phyloP scores from a whole-genome alignment of 2,797 vertebrate genomes.

The Alfaro cultratus region DNA sequence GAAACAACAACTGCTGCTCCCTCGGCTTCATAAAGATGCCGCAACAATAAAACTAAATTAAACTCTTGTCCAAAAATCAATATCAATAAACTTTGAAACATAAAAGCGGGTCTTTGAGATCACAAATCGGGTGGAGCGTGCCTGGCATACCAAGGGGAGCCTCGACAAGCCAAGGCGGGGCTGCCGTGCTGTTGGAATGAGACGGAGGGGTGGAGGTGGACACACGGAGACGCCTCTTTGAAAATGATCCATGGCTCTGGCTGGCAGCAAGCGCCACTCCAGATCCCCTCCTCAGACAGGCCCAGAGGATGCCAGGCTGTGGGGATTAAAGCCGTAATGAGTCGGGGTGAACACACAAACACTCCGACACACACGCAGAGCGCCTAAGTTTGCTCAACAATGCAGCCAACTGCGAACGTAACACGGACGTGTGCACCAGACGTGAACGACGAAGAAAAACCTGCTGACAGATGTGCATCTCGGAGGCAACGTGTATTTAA shows the following conservation, averaged over 20 bases:
- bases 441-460: conserved; percentile 56
- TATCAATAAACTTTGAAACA: conserved; percentile 21
- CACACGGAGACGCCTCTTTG: conserved; percentile 77
- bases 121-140: conserved; percentile 50
- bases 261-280: conserved; percentile 77
- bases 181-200: conserved; percentile 58
- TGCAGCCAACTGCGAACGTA: conserved; percentile 65
- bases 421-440: conserved; percentile 43
- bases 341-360: conserved; percentile 38
- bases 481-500: conserved; percentile 26
- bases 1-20: conserved; percentile 1
- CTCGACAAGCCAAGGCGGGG: conserved; percentile 61
- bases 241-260: conserved; percentile 79
- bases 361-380: conserved; percentile 21
- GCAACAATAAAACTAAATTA: conserved; percentile 21
- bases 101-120: conserved; percentile 52
- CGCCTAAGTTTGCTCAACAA: conserved; percentile 56
- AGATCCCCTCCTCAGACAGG: conserved; percentile 75
- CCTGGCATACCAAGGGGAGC: conserved; percentile 75
- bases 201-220: conserved; percentile 43
- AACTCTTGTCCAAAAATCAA: conserved; percentile 34
- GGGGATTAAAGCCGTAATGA: conserved; percentile 74
- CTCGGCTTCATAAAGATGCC: conserved; percentile 12
- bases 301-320: conserved; percentile 70
- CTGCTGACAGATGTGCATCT: conserved; percentile 39